Evolutionary conservation across 1,140 invertebrate genomes (phyloP).

Genomic region (Ectropis grisescens): DNA sequence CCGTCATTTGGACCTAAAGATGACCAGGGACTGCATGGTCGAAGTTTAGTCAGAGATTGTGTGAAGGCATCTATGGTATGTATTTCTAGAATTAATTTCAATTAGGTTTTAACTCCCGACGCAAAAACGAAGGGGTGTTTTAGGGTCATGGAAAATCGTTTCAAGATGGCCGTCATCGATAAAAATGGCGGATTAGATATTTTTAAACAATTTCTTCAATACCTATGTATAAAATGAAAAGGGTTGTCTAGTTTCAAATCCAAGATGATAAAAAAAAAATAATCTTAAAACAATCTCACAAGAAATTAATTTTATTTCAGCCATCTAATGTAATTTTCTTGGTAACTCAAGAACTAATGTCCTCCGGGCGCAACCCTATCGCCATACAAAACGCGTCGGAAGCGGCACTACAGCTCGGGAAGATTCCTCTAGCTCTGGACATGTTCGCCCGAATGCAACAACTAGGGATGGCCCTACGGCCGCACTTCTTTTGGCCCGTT

Average conservation of each 20-base stretch:
- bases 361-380: conserved; percentile 42
- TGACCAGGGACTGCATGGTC: conserved; percentile 48
- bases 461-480: conserved; percentile 49
- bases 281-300: no score
- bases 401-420: conserved; percentile 42
- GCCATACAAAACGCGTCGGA: conserved; percentile 49
- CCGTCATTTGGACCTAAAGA: conserved; percentile 53
- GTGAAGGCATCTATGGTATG: conserved; percentile 57
- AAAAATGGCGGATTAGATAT: no score
- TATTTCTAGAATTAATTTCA: no score
- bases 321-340: conserved; percentile 37
- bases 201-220: no score
- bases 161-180: no score
- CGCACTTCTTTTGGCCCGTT: conserved; percentile 75
- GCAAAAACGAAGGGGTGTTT: no score
- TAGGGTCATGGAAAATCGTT: no score
- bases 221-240: no score
- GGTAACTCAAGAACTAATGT: conserved; percentile 46
- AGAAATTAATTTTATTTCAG: no score
- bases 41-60: conserved; percentile 58
- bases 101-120: no score
- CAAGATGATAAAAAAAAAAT: no score
- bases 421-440: conserved; percentile 48
- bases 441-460: conserved; percentile 66
- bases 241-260: no score